Evolutionary conservation across 2,113 vertebrate genomes (phyloP).

Genomic region (Chunga burmeisteri): DNA sequence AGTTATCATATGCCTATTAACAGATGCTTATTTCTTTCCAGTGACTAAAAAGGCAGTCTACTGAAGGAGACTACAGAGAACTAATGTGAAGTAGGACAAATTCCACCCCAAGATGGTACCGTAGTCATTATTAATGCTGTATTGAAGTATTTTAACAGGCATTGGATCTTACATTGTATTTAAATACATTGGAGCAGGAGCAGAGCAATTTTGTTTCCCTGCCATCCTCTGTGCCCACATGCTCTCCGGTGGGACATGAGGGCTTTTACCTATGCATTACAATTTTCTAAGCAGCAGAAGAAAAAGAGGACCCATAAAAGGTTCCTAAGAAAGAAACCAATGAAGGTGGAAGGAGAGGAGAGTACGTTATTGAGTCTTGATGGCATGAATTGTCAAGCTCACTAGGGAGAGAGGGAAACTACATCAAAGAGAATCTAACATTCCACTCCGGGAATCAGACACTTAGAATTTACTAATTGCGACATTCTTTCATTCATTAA

Average conservation of each 20-base stretch:
- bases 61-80: not conserved
- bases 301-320: not conserved
- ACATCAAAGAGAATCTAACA: constrained; percentile 13
- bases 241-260: not conserved
- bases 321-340: not conserved
- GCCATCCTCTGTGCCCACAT: not conserved
- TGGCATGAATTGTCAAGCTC: not conserved
- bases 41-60: not conserved
- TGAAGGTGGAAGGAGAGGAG: not conserved
- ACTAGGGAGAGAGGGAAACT: not conserved
- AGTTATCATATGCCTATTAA: not conserved
- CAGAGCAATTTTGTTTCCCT: not conserved
- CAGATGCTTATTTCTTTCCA: not conserved
- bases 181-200: not conserved
- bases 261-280: not conserved
- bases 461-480: constrained; percentile 12
- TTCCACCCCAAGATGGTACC: not conserved
- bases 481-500: constrained; percentile 16
- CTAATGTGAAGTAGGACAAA: not conserved
- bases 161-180: not conserved
- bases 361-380: not conserved
- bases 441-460: not conserved
- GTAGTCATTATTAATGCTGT: not conserved
- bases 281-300: not conserved
- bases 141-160: not conserved